Evolutionary conservation across 2,113 vertebrate species (phyloP).

Genomic region (Prochilodus magdalenae): DNA sequence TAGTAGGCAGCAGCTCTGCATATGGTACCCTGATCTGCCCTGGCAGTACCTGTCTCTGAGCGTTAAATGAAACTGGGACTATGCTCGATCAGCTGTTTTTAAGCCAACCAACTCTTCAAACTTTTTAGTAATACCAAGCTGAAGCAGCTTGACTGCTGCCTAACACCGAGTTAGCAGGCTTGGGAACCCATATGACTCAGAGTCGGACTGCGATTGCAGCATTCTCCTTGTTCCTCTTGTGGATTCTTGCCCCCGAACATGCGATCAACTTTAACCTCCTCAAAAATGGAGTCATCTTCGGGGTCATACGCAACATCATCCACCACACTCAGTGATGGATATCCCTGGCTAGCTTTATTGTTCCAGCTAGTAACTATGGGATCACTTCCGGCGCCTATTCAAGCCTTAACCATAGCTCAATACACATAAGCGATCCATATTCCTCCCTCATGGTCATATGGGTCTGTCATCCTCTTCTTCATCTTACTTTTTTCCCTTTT

Average conservation of each 20-base stretch:
- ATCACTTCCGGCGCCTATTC: conserved; percentile 66
- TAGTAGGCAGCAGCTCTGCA: conserved; percentile 75
- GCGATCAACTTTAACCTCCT: conserved; percentile 87
- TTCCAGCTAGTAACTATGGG: conserved; percentile 56
- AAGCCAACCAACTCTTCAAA: conserved; percentile 76
- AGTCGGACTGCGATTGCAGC: conserved; percentile 76
- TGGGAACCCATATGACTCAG: conserved; percentile 83
- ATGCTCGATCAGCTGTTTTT: conserved; percentile 76
- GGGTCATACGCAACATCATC: conserved; percentile 97
- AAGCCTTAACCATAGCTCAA: conserved; percentile 76
- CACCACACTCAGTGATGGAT: conserved; percentile 45
- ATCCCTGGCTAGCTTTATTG: conserved; percentile 66
- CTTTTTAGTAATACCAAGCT: conserved; percentile 80
- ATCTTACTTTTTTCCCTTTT: conserved; percentile 80
- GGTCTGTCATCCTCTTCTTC: conserved; percentile 93
- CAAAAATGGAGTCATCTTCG: conserved; percentile 95
- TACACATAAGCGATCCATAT: conserved; percentile 86
- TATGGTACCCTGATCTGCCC: conserved; percentile 88
- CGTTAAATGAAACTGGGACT: conserved; percentile 83
- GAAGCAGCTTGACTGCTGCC: conserved; percentile 82
- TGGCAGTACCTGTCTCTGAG: conserved; percentile 79
- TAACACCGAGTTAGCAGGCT: conserved; percentile 81
- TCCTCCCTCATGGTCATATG: conserved; percentile 96
- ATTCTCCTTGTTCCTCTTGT: conserved; percentile 84
- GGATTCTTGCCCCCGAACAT: conserved; percentile 66